phyloP scores from a whole-genome alignment of 1,140 invertebrate species.

The Bradynema listronoti region DNA sequence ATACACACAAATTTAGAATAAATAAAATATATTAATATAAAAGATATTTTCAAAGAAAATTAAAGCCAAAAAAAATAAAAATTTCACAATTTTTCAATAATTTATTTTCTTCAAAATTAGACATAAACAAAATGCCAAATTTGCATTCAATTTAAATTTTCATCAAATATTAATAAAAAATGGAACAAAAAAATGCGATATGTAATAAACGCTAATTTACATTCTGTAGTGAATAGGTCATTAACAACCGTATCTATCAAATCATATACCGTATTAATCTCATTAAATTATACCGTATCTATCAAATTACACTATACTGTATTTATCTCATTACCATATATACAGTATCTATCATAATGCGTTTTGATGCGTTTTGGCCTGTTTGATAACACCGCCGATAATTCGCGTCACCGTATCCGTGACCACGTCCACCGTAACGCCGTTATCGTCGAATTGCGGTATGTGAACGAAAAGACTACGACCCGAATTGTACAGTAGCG shows the following conservation, averaged over 20 bases:
- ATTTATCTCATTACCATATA: background rate
- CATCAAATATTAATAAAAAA: no score
- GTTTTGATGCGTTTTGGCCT: constrained; percentile 1
- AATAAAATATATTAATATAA: no score
- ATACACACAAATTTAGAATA: no score
- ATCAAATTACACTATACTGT: background rate
- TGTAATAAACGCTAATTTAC: no score
- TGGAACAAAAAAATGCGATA: no score
- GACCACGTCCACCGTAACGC: constrained; percentile 14
- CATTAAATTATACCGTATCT: background rate
- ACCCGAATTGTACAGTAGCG: constrained; percentile 7
- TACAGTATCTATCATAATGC: background rate
- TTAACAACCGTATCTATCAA: background rate
- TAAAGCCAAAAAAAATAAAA: no score
- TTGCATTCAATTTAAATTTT: no score
- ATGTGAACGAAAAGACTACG: constrained; percentile 30
- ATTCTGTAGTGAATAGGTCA: no score
- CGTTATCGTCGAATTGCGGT: constrained; percentile 17
- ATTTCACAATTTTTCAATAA: no score
- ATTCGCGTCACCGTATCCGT: constrained; percentile 11
- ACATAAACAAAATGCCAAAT: no score
- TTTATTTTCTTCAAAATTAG: no score
- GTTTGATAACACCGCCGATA: constrained; percentile 14
- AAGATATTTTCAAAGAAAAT: no score
- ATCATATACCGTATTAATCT: background rate